A percentile compares a stretch with the other conserved stretches of the same genome.
These are phyloP conservation scores for Caenorhabditis sp. DNA, from an alignment of 2,888 invertebrate species.

Conservation along the genomic window DNA sequence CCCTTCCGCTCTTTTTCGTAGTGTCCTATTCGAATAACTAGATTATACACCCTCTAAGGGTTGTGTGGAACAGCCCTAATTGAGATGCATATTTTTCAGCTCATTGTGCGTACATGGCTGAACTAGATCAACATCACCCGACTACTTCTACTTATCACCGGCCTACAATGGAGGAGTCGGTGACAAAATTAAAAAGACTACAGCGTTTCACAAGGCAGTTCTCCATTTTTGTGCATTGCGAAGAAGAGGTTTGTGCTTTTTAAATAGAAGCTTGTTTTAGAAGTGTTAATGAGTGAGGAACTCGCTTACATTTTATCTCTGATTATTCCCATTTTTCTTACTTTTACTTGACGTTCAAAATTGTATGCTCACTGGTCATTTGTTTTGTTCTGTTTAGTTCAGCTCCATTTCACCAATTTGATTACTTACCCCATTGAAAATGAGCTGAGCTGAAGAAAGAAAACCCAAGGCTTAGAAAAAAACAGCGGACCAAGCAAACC, in stretches of 20 bases:
- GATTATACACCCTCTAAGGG: constrained; percentile 38
- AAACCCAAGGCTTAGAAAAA: too few species aligned
- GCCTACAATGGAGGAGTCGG: constrained; percentile 41
- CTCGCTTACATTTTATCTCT: background rate
- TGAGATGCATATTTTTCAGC: constrained; percentile 40
- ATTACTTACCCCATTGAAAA: constrained; percentile 17
- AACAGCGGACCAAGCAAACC: background rate
- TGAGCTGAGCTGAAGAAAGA: constrained; percentile 5
- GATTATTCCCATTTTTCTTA: constrained; percentile 6
- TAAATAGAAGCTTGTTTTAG: background rate
- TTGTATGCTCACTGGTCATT: constrained; percentile 29
- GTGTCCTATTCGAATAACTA: constrained; percentile 25
- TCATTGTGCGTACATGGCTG: constrained; percentile 44
- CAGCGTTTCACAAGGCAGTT: constrained; percentile 58
- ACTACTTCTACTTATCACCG: constrained; percentile 48
- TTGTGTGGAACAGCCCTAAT: constrained; percentile 37
- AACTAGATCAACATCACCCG: constrained; percentile 56
- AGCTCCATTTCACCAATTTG: background rate
- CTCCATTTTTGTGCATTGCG: constrained; percentile 55
- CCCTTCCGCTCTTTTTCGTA: constrained; percentile 9
- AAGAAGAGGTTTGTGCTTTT: constrained; percentile 39
- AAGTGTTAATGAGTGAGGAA: constrained; percentile 4
- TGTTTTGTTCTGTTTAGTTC: background rate
- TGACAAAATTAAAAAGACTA: constrained; percentile 42
- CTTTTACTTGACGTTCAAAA: background rate